phyloP scores from a whole-genome alignment of 2,797 vertebrate species.

The Podarcis siculus region DNA sequence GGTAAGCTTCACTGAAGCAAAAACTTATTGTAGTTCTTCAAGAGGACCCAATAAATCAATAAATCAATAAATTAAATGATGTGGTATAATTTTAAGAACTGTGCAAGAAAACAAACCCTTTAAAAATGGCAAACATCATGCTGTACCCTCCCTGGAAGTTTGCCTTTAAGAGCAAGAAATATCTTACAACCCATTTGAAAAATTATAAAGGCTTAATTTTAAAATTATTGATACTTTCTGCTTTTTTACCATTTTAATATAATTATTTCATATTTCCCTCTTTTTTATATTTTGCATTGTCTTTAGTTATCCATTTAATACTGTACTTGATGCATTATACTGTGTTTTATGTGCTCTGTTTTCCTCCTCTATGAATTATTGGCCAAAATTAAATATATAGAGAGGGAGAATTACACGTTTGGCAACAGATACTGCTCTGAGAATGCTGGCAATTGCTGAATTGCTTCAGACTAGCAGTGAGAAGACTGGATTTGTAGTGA shows the following conservation, averaged over 20 bases:
- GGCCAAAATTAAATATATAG: too few relatives aligned
- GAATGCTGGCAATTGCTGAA: neutral
- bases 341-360: too few relatives aligned
- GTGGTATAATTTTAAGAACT: neutral
- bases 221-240: neutral
- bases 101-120: neutral
- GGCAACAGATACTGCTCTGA: neutral
- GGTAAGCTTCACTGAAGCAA: conserved; percentile 4
- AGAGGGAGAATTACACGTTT: neutral
- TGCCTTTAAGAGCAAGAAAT: neutral
- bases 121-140: neutral
- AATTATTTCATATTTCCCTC: too few relatives aligned
- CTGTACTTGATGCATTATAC: too few relatives aligned
- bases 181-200: neutral
- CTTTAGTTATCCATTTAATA: too few relatives aligned
- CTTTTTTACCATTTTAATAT: too few relatives aligned
- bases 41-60: conserved; percentile 7
- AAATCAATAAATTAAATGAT: neutral
- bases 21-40: conserved; percentile 28
- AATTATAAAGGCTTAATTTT: neutral
- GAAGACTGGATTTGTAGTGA: neutral
- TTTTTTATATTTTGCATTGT: too few relatives aligned
- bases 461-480: neutral
- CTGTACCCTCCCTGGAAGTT: too few relatives aligned
- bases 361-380: too few relatives aligned